Evolutionary conservation across 1,140 invertebrate genomes (phyloP), one percentile per base, ranked within the genome.

Genomic region (Lethrus apterus): DNA sequence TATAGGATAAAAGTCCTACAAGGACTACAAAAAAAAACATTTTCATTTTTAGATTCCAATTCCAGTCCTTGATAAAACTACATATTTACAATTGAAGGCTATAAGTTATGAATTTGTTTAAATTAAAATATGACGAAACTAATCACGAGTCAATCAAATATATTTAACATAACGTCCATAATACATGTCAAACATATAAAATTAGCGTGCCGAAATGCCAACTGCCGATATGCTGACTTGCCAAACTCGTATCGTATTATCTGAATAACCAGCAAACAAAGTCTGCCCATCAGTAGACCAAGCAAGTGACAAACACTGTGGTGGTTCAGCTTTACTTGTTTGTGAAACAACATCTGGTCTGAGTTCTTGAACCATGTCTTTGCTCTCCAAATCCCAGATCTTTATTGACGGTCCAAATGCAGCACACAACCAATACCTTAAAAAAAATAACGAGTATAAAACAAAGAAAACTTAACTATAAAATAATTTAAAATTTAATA

Each of bases 221-320:
- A n/a, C n/a, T 3, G 78, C 77, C 53, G 83, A 80, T 46, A 89
- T 80, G 59, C 86, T 89, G 57, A 99, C 95, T 76, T 98, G 93
- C 95, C 95, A 99, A 34, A 99, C 94, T 68, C 97, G 79, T 67
- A 99, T 99, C 35, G 84, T 84, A 69, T 96, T 98, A 70, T 99
- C 97, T 19, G 93, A 95, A 74, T 98, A 99, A 35, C 97, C 97
- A 69, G 96, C 95, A 70, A 98, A 99, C 51, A 99, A 73, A 24
- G 95, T 99, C 72, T 98, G 93, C 52, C 97, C 97, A 74, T 99
- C 96, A 40, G 90, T 91, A 47, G 95, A 98, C 97, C 97, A 99
- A 4, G 97, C 94, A 56, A 99, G 76, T 9, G 93, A 99, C 41
- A 96, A 79, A 73, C 97, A 99, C 65, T 96, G 86, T 21, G 95